These are phyloP conservation scores for Vespertilio murinus DNA, from an alignment of 2,797 vertebrate species.

Conservation along the genomic window DNA sequence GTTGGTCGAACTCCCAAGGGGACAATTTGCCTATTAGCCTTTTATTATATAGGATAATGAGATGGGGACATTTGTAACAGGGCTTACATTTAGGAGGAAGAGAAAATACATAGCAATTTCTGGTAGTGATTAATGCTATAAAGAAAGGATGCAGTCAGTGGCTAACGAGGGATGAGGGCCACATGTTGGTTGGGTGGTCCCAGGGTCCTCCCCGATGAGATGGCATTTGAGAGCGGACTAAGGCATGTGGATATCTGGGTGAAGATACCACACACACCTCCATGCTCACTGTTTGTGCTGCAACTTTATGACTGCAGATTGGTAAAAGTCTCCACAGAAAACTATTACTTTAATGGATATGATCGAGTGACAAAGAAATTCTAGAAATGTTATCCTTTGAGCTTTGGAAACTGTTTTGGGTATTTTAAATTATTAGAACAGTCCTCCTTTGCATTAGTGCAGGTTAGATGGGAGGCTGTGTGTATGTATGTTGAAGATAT, in stretches of 20 bases:
- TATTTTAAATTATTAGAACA: not conserved
- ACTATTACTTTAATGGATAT: not conserved
- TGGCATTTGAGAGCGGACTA: not conserved
- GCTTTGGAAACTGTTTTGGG: not conserved
- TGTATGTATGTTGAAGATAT: not conserved
- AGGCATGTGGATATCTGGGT: not conserved
- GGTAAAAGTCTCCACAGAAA: not conserved
- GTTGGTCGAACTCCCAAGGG: no score
- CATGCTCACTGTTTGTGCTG: not conserved
- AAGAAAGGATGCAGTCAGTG: not conserved
- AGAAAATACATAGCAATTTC: not conserved
- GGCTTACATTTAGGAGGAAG: not conserved
- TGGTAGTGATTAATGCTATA: not conserved
- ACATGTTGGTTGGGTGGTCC: not conserved
- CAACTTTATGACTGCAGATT: not conserved
- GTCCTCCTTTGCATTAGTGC: not conserved
- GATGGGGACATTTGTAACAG: not conserved
- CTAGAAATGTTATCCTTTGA: not conserved
- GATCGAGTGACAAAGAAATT: not conserved
- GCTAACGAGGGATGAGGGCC: not conserved
- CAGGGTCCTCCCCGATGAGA: not conserved
- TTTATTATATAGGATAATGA: not conserved
- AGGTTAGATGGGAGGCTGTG: not conserved
- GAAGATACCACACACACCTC: not conserved
- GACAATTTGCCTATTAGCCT: no score